These are phyloP conservation scores for Apostichopus japonicus DNA, from an alignment of 35 echinoderm and acorn worm species.

Conservation along the genomic window DNA sequence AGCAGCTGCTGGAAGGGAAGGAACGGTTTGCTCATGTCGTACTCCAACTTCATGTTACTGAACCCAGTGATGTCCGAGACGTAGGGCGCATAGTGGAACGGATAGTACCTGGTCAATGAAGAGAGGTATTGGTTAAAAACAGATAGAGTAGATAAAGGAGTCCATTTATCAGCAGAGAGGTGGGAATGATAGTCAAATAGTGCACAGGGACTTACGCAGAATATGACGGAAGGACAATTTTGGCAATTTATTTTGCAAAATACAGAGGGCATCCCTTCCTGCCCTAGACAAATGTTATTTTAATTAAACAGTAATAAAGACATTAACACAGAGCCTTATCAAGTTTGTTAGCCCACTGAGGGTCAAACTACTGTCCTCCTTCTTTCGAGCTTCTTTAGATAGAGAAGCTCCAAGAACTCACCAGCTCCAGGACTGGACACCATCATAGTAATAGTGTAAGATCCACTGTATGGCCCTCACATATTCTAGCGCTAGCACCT, in stretches of 20 bases:
- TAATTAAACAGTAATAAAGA: no score
- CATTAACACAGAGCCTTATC: no score
- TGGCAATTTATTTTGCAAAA: no score
- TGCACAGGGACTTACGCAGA: no score
- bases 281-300: no score
- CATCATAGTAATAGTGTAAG: constrained; percentile 97
- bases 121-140: no score
- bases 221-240: no score
- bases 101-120: constrained; percentile 76
- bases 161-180: constrained; percentile 69
- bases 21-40: constrained; percentile 82
- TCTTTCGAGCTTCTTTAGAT: no score
- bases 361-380: no score
- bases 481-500: constrained; percentile 66
- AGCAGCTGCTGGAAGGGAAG: constrained; percentile 94
- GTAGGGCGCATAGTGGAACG: constrained; percentile 96
- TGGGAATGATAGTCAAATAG: constrained; percentile 68
- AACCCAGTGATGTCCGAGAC: constrained; percentile 93
- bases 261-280: no score
- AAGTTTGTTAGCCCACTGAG: no score
- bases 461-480: constrained; percentile 93
- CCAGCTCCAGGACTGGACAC: constrained; percentile 95
- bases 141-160: no score
- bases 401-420: constrained; percentile 10
- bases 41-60: constrained; percentile 63